Percentiles rank a stretch among this genome's conserved stretches.
Evolutionary conservation across 1,140 invertebrate species (phyloP).

Genomic region (Bombus superbus): DNA sequence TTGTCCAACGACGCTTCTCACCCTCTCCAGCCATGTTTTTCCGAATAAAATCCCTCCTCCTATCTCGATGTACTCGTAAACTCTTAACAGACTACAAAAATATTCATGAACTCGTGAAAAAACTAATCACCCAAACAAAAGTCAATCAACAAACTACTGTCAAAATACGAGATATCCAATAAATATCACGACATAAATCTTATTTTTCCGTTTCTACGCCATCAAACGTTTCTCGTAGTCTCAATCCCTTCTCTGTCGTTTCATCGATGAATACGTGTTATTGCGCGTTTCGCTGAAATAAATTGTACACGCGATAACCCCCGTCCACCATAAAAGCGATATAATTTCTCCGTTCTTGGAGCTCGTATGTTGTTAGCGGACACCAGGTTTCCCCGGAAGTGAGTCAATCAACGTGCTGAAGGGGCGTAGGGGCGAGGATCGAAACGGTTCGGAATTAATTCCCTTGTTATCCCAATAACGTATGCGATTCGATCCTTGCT

Average conservation of each 20-base stretch:
- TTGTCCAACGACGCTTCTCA: neutral
- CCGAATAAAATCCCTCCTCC: neutral
- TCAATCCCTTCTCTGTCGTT: no score
- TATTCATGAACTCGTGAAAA: no score
- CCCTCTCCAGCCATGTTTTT: neutral
- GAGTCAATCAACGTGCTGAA: neutral
- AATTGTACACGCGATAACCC: neutral
- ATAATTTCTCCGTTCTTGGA: neutral
- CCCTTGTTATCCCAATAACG: constrained; percentile 26
- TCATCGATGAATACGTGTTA: neutral
- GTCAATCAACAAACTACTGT: neutral
- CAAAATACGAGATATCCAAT: neutral
- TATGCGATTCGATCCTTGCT: constrained; percentile 19
- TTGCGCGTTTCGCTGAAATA: neutral
- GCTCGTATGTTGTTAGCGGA: neutral
- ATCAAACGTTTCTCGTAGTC: neutral
- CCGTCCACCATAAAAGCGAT: neutral
- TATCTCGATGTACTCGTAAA: no score
- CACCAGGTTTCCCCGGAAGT: neutral
- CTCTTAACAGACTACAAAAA: no score
- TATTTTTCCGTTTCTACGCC: neutral
- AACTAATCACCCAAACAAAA: neutral
- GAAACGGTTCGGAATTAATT: constrained; percentile 37
- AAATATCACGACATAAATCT: neutral
- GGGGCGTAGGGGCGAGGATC: neutral